Base-by-base conservation (phyloP, 2,888 invertebrate species). In the Leptinotarsa tumamoca region DNA sequence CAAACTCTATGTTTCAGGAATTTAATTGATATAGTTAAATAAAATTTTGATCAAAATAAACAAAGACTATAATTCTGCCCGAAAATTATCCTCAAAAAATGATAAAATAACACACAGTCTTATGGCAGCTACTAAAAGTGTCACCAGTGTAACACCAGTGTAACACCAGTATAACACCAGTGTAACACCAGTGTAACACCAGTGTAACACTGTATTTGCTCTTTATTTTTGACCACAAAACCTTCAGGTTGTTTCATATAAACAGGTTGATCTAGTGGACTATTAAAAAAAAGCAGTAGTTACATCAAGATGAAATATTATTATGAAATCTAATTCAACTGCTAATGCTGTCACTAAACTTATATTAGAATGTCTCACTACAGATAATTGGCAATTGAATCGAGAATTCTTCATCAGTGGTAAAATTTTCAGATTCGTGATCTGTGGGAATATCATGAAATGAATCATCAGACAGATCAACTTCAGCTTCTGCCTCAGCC, bases 331-430 rank as follows among this genome's bases (percentile, higher is more conserved):
- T 21, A 56, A 67, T 67, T 66, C 50, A 76, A 78, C 50, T 67
- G 52, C 66, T 68, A 79, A 67, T 78, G 76, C 49, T 76, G 54
- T 18, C 74, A 74, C 13, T 7, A 27, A 33, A 56, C 73, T 61
- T 74, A 75, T n/a, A 67, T 69, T 71, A 21, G 52, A 52, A 50
- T 23, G 51, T 23, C 72, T 54, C 15, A 54, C 56, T 14, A 72
- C 67, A 51, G 72, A 56, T 67, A 67, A 72, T n/a, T 68, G 68
- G 68, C 23, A 68, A 56, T 68, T 54, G 14, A 33, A 68, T 68
- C 50, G 18, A 50, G 10, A 67, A 67, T 33, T 68, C 56, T 27
- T 56, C 54, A 43, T 68, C 68, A 56, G 3, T 68, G 13, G 56
- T 56, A n/a, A 14, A 68, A 54, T 18, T 54, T 68, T 68, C 68